Conservation (phyloP, 2,888 invertebrate species). For the Caenorhabditis sp. region DNA sequence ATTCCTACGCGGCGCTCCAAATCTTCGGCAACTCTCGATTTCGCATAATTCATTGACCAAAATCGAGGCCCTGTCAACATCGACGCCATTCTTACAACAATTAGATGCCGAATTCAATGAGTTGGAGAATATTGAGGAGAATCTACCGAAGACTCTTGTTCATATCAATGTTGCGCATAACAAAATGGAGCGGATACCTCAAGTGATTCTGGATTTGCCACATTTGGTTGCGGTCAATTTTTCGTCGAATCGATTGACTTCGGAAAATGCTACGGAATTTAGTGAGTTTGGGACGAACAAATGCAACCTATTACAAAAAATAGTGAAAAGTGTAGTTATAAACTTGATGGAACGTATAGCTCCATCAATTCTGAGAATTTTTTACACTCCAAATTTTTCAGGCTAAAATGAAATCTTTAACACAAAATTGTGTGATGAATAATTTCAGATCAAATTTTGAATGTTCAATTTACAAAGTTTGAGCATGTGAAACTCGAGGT, state of each 20-base stretch:
- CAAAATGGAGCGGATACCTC: slow-evolving; percentile 50
- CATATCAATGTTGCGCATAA: slow-evolving; percentile 62
- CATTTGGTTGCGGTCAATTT: slow-evolving; percentile 61
- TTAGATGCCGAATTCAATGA: slow-evolving; percentile 50
- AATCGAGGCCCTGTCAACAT: slow-evolving; percentile 30
- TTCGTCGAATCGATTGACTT: slow-evolving; percentile 50
- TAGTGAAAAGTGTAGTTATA: too few species aligned
- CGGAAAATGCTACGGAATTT: slow-evolving; percentile 31
- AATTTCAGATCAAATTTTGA: too few species aligned
- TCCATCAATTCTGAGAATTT: too few species aligned
- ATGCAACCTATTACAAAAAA: too few species aligned
- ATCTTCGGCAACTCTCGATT: slow-evolving; percentile 53
- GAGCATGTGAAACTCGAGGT: too few species aligned
- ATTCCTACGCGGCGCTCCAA: slow-evolving; percentile 37
- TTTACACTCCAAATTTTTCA: too few species aligned
- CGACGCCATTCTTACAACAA: slow-evolving; percentile 55
- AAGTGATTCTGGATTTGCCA: slow-evolving; percentile 47
- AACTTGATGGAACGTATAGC: too few species aligned
- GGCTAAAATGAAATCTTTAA: too few species aligned
- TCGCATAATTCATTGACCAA: slow-evolving; percentile 45
- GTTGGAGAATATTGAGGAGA: slow-evolving; percentile 10
- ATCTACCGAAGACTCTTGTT: slow-evolving; percentile 49
- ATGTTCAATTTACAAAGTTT: too few species aligned
- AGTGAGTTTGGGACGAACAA: too few species aligned
- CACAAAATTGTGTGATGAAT: too few species aligned